These are phyloP conservation scores for Eilema depressum DNA, from an alignment of 2,888 invertebrate species.

Conservation along the genomic window DNA sequence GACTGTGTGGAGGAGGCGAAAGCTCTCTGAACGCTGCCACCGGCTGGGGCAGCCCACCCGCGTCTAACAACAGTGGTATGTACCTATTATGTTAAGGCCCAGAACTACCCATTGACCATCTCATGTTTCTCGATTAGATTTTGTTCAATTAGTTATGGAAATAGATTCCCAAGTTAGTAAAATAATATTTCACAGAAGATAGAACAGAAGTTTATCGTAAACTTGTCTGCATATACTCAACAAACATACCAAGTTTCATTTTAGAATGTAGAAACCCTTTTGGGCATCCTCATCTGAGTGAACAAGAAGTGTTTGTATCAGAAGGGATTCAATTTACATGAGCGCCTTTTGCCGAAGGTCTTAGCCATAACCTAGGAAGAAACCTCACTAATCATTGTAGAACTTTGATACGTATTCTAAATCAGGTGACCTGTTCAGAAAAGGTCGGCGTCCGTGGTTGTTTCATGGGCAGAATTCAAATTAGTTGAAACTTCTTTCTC, in stretches of 20 bases:
- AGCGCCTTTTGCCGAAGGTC: not conserved
- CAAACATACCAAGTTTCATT: not conserved
- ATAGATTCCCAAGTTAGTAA: not conserved
- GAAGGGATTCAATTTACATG: not conserved
- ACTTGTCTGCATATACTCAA: not conserved
- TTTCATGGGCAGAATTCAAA: not conserved
- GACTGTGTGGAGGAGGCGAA: slow-evolving; percentile 93
- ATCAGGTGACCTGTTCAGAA: not conserved
- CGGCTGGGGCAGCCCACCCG: slow-evolving; percentile 93
- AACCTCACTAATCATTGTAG: not conserved
- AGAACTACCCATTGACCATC: not conserved
- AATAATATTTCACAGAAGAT: not conserved
- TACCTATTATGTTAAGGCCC: slow-evolving; percentile 6
- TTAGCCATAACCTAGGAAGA: not conserved
- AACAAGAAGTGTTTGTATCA: not conserved
- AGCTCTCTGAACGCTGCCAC: slow-evolving; percentile 92
- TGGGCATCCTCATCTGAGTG: not conserved
- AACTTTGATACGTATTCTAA: not conserved
- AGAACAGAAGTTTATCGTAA: not conserved
- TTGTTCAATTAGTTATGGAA: not conserved
- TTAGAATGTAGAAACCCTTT: not conserved
- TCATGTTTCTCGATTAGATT: not conserved
- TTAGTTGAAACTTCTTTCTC: not conserved
- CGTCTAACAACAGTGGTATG: slow-evolving; percentile 87
- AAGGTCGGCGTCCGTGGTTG: not conserved